phyloP scores from a whole-genome alignment of 2,113 vertebrate genomes.

The Hippocampus comes region DNA sequence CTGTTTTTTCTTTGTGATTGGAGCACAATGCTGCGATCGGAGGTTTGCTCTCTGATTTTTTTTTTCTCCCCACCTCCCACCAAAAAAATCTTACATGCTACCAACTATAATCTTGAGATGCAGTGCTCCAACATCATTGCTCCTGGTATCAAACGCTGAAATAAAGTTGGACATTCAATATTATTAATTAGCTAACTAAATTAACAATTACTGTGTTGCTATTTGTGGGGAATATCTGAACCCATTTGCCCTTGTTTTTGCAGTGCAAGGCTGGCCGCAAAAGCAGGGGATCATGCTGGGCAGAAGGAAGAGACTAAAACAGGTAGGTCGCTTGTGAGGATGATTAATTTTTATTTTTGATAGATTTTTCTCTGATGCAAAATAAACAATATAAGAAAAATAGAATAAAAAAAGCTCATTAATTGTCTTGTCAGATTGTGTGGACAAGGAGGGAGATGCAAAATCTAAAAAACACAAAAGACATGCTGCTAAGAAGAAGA shows the following conservation, averaged over 20 bases:
- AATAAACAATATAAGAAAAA: not conserved
- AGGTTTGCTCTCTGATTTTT: too few species aligned
- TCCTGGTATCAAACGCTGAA: not conserved
- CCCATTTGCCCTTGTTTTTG: not conserved
- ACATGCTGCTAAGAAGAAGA: constrained; percentile 74
- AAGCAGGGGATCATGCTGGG: constrained; percentile 37
- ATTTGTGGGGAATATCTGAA: not conserved
- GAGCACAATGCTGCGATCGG: too few species aligned
- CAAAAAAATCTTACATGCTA: too few species aligned
- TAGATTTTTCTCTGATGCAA: not conserved
- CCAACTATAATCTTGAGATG: not conserved
- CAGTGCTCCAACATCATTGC: not conserved
- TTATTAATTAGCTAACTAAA: not conserved
- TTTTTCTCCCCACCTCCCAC: too few species aligned
- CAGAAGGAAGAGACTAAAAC: constrained; percentile 61
- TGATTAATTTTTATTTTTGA: not conserved
- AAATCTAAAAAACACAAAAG: constrained; percentile 76
- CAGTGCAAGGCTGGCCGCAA: constrained; percentile 61
- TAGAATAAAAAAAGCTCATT: constrained; percentile 9
- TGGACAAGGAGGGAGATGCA: constrained; percentile 55
- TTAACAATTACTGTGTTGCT: not conserved
- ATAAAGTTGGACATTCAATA: not conserved
- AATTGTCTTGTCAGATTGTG: constrained; percentile 36
- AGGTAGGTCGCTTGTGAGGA: not conserved
- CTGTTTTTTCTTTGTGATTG: too few species aligned